phyloP scores from a whole-genome alignment of 2,113 vertebrate species.

The Astur gentilis region DNA sequence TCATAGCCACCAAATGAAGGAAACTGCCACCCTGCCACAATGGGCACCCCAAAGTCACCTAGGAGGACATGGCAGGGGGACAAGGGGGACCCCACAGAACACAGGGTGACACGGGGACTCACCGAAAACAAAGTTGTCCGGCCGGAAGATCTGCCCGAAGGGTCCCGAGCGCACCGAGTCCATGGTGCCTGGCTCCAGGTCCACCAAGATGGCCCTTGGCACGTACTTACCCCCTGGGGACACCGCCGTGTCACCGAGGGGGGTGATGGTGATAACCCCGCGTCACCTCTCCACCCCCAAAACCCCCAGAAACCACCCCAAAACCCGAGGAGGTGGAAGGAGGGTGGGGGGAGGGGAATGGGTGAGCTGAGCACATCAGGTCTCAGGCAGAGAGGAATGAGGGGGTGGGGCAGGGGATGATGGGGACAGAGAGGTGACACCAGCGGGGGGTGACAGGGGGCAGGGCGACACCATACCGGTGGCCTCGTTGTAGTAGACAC shows the following conservation, averaged over 20 bases:
- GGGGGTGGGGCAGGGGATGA: too few species aligned
- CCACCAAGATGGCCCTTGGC: background rate
- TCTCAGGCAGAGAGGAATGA: background rate
- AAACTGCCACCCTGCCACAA: background rate
- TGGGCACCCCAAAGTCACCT: background rate
- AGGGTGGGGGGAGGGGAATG: background rate
- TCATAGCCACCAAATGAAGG: background rate
- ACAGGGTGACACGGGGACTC: background rate
- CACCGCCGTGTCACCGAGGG: background rate
- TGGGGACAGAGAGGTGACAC: background rate
- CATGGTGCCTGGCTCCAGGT: background rate
- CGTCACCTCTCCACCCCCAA: background rate
- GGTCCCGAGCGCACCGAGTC: background rate
- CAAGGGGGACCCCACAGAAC: too few species aligned
- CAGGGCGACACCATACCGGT: conserved; percentile 65
- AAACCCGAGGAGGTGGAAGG: too few species aligned
- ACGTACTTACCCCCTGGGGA: background rate
- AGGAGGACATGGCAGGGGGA: too few species aligned
- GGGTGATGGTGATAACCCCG: background rate
- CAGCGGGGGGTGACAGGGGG: background rate
- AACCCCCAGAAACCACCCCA: background rate
- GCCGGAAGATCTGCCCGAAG: conserved; percentile 14
- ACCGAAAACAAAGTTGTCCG: background rate
- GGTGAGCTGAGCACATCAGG: background rate
- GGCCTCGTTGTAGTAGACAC: conserved; percentile 83